Base-by-base conservation (phyloP, 2,888 invertebrate species). In the Morpho helenor region DNA sequence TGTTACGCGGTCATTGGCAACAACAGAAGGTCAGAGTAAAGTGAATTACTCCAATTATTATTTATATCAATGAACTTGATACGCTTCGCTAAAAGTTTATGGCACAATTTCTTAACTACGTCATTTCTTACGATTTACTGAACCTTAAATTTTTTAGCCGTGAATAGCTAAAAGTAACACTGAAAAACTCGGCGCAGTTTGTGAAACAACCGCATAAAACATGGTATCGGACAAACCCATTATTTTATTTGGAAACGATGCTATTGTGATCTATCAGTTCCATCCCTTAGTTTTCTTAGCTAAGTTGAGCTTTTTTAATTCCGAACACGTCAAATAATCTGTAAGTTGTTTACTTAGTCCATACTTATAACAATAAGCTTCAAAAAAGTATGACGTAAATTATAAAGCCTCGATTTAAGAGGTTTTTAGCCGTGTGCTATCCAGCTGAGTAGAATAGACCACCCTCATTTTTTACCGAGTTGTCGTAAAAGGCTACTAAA, bases 11-110 rank as follows among this genome's bases (percentile, higher is more conserved):
- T 54, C 64, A 72, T 76, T 79, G 79, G 74, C 77, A 79, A 70
- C 69, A 68, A 73, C 70, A 74, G 74, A 80, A 82, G 83, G 82
- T 79, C 82, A 73, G 68, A 56, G 52, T 58, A 31, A 61, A 58
- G 57, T 46, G 62, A 55, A 60, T 49, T 58, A 60, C 51, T 67
- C 63, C 71, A 80, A 54, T 48, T 47, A 79, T 82, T 84, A 82
- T 81, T 79, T 82, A 79, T 81, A 84, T 84, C 84, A 84, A 85
- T 85, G 83, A 80, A 80, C 77, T 76, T 77, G 86, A 77, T 75
- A 81, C 80, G 84, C 83, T 77, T 79, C 80, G 74, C 60, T 77
- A 70, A 61, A 64, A 60, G 68, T 78, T 76, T 73, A 77, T 79
- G 79, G 75, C 80, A 73, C 66, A 64, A 59, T 75, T 75, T 74